Percentiles rank a stretch among this genome's conserved stretches.
Evolutionary conservation across 30 jellyfish, hydroid and myxozoan genomes (phyloP).

Genomic region (Cassiopea andromeda): DNA sequence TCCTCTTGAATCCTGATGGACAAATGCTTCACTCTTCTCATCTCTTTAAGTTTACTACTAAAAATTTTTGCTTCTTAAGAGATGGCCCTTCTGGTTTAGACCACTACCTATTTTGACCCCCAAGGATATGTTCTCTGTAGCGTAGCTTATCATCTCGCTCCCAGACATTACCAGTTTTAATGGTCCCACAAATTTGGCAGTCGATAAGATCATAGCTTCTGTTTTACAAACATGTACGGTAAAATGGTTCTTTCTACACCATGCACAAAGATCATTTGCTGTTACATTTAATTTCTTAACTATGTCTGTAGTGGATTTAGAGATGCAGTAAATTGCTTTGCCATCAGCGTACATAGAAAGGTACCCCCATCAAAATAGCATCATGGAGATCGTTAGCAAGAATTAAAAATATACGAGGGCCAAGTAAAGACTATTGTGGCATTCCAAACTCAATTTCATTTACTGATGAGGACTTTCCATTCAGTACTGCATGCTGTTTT

Average conservation of each 20-base stretch:
- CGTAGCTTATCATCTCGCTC: slow-evolving; percentile 9
- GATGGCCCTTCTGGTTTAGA: slow-evolving; percentile 10
- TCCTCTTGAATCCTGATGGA: slow-evolving; percentile 33
- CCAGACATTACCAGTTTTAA: slow-evolving; percentile 36
- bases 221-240: slow-evolving; percentile 19
- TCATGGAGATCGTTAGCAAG: slow-evolving; percentile 48
- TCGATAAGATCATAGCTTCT: slow-evolving; percentile 32
- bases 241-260: slow-evolving; percentile 36
- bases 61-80: background rate
- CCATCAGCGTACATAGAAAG: slow-evolving; percentile 47
- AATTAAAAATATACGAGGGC: slow-evolving; percentile 18
- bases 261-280: slow-evolving; percentile 41
- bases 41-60: background rate
- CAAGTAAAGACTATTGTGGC: slow-evolving; percentile 50
- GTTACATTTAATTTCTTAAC: slow-evolving; percentile 17
- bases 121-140: slow-evolving; percentile 35
- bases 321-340: background rate
- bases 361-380: slow-evolving; percentile 12
- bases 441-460: slow-evolving; percentile 35
- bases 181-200: slow-evolving; percentile 48
- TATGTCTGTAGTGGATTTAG: slow-evolving; percentile 14
- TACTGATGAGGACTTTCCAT: slow-evolving; percentile 25
- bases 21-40: slow-evolving; percentile 33
- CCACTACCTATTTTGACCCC: slow-evolving; percentile 5
- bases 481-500: slow-evolving; percentile 36